Evolutionary conservation across 2,888 invertebrate species (phyloP), one percentile per base, ranked within the genome.

Genomic region (Epsilonema sp.): DNA sequence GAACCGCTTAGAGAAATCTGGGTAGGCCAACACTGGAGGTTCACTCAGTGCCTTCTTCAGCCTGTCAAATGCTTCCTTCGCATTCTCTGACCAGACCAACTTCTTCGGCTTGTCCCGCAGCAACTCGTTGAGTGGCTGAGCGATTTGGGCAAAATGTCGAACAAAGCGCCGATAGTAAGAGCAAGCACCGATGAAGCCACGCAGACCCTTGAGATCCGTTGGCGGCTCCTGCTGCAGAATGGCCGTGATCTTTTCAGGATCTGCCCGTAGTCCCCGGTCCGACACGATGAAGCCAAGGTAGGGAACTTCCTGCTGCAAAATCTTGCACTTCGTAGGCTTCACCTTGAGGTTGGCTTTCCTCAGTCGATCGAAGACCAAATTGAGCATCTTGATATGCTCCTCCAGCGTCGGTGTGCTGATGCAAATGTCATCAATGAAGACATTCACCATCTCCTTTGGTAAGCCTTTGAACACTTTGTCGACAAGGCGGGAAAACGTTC

Each of bases 401-500:
- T 5, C 8, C 22, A 23, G 20, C 3, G 39, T 38, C 16, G 5
- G 8, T 3, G 26, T 21, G 36, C 24, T 39, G n/a, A 45, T 36
- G 3, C 44, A 23, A 43, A n/a, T 21, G 25, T 38, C 24, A 31
- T 26, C n/a, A 20, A 24, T n/a, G n/a, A n/a, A n/a, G n/a, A n/a
- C n/a, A n/a, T n/a, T n/a, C n/a, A n/a, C n/a, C n/a, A n/a, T n/a
- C 3, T 20, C 37, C 21, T 25, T 45, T 38, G 49, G 44, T 26
- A 48, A 19, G 13, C 26, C 44, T 3, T n/a, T n/a, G n/a, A n/a
- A n/a, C 3, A 45, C 4, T 21, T 19, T 3, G 23, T 44, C 20
- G 23, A 46, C 25, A 3, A 51, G 45, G 8, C 51, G 25, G 45
- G 53, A 48, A 26, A 53, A 55, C 5, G 50, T 51, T 1, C 50